Evolutionary conservation across 2,797 vertebrate species (phyloP).

Genomic region (Gallinago solitaria): DNA sequence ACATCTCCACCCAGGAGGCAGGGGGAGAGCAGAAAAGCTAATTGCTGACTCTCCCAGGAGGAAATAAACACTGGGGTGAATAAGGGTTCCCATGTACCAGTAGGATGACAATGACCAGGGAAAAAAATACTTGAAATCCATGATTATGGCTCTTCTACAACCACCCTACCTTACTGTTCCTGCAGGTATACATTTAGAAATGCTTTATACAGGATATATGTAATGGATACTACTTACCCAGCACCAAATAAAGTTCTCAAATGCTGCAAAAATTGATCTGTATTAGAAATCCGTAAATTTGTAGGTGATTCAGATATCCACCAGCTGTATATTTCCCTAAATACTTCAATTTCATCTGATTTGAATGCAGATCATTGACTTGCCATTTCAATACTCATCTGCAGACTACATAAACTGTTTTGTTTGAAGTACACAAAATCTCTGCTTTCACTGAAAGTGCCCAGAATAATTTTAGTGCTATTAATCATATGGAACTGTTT

Average conservation of each 20-base stretch:
- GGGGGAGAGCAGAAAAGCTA: neutral
- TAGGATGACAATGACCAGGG: neutral
- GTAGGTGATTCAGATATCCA: neutral
- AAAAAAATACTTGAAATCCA: neutral
- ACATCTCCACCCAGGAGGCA: neutral
- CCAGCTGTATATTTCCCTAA: neutral
- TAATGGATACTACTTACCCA: neutral
- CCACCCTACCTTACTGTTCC: neutral
- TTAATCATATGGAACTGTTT: constrained; percentile 33
- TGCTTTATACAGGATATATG: constrained; percentile 23
- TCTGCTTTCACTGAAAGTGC: neutral
- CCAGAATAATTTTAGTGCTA: neutral
- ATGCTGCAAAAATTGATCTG: neutral
- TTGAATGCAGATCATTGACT: neutral
- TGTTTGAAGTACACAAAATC: neutral
- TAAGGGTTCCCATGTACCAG: neutral
- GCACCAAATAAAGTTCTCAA: neutral
- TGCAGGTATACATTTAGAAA: constrained; percentile 10
- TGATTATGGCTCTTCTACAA: neutral
- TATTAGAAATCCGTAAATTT: neutral
- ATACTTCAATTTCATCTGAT: neutral
- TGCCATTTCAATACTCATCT: neutral
- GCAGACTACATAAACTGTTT: neutral
- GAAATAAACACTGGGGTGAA: neutral
- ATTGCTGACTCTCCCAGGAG: neutral